Conservation (phyloP, 2,797 vertebrate species). For the Enteromius afrohamiltoni region DNA sequence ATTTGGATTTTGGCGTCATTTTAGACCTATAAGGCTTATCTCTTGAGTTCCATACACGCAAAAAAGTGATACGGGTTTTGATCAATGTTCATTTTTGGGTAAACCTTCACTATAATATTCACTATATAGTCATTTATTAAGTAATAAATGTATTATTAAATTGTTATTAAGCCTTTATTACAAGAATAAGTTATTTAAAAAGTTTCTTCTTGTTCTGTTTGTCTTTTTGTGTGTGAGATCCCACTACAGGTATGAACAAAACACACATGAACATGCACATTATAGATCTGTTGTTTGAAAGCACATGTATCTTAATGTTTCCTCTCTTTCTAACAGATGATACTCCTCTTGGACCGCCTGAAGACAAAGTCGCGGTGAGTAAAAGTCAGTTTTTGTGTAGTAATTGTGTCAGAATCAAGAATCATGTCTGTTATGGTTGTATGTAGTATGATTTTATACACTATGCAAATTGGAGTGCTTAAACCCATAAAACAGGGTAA, state of each 20-base stretch:
- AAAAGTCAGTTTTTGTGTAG: slow-evolving; percentile 47
- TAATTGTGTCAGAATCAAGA: slow-evolving; percentile 38
- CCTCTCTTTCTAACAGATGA: slow-evolving; percentile 64
- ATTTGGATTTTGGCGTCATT: neutral
- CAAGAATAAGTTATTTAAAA: neutral
- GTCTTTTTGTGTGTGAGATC: slow-evolving; percentile 63
- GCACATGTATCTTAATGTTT: slow-evolving; percentile 24
- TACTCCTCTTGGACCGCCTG: slow-evolving; percentile 75
- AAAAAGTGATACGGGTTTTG: neutral
- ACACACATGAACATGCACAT: slow-evolving; percentile 17
- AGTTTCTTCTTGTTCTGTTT: slow-evolving; percentile 1
- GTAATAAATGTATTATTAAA: neutral
- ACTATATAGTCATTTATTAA: slow-evolving; percentile 56
- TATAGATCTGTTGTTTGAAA: slow-evolving; percentile 6
- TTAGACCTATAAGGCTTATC: neutral
- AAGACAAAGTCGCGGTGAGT: slow-evolving; percentile 95
- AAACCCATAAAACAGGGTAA: neutral
- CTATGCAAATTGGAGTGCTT: neutral
- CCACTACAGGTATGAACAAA: slow-evolving; percentile 71
- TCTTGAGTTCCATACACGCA: neutral
- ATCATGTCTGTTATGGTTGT: neutral
- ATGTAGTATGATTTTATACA: neutral
- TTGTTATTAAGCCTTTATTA: neutral
- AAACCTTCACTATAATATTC: slow-evolving; percentile 62
- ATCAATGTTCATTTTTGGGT: slow-evolving; percentile 49